Conservation (phyloP, 2,888 invertebrate species). For the Girardia tigrina region DNA sequence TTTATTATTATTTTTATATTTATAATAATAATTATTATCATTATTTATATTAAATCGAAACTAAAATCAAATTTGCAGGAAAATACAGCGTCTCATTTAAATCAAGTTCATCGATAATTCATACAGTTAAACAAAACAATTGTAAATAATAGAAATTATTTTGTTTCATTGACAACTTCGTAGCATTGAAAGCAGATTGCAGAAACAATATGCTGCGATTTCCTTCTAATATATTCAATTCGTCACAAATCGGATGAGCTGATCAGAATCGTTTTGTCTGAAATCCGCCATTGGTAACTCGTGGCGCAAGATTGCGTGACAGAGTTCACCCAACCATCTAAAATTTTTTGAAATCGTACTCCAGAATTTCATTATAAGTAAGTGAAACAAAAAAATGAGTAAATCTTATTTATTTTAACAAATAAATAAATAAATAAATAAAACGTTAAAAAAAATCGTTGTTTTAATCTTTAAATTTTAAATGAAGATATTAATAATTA, state of each 20-base stretch:
- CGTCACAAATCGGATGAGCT: conserved; percentile 23
- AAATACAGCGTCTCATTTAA: conserved; percentile 23
- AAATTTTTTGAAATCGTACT: neutral
- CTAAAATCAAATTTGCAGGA: no score
- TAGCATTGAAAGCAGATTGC: neutral
- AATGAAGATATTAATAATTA: no score
- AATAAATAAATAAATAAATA: no score
- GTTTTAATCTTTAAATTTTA: no score
- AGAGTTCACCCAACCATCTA: neutral
- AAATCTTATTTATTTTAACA: no score
- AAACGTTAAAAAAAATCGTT: no score
- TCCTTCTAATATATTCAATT: conserved; percentile 20
- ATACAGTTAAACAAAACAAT: conserved; percentile 23
- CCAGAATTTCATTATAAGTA: neutral
- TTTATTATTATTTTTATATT: no score
- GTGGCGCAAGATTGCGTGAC: conserved; percentile 5
- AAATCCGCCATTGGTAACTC: conserved; percentile 18
- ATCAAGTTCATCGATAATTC: conserved; percentile 20
- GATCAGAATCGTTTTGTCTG: conserved; percentile 15
- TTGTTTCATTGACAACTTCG: conserved; percentile 2
- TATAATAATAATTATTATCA: no score
- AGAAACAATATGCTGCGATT: conserved; percentile 17
- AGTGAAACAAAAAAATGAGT: no score
- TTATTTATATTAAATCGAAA: no score
- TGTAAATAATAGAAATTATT: conserved; percentile 23